Evolutionary conservation across 2,888 invertebrate species (phyloP).

Genomic region (Cryptocephalus primarius): DNA sequence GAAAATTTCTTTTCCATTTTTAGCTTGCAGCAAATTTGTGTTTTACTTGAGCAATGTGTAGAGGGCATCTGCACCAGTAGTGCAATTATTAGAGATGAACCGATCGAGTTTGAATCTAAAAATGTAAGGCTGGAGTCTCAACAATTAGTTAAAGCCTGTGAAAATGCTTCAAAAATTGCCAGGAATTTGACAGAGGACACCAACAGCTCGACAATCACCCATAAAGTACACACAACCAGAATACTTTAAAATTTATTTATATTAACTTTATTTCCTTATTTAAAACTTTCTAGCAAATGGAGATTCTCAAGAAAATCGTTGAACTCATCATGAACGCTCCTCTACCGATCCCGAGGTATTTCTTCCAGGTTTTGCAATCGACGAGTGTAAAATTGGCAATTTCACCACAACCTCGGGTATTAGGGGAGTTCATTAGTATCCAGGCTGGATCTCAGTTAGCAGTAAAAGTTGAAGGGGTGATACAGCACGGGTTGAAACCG

Average conservation of each 20-base stretch:
- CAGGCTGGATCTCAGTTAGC: constrained; percentile 78
- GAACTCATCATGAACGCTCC: constrained; percentile 52
- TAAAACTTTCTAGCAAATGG: constrained; percentile 36
- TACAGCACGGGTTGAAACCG: constrained; percentile 59
- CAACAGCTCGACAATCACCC: constrained; percentile 33
- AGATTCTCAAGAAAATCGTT: constrained; percentile 48
- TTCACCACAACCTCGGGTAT: constrained; percentile 66
- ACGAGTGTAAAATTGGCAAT: constrained; percentile 73
- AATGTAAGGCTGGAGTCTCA: constrained; percentile 37
- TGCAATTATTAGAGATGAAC: constrained; percentile 27
- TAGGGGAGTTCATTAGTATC: constrained; percentile 75
- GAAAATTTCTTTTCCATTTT: not conserved
- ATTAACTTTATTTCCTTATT: not conserved
- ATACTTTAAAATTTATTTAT: no score
- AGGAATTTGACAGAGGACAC: constrained; percentile 29
- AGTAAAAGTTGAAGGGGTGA: constrained; percentile 87
- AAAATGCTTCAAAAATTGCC: constrained; percentile 33
- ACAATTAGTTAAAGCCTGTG: constrained; percentile 37
- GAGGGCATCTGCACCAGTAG: constrained; percentile 54
- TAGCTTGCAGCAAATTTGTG: constrained; percentile 72
- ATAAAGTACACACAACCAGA: constrained; percentile 29
- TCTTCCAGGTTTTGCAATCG: constrained; percentile 76
- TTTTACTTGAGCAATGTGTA: constrained; percentile 62
- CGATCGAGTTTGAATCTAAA: constrained; percentile 32
- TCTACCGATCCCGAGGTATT: constrained; percentile 61